Conservation (phyloP, 2,888 invertebrate species). For the Thereva nobilitata region DNA sequence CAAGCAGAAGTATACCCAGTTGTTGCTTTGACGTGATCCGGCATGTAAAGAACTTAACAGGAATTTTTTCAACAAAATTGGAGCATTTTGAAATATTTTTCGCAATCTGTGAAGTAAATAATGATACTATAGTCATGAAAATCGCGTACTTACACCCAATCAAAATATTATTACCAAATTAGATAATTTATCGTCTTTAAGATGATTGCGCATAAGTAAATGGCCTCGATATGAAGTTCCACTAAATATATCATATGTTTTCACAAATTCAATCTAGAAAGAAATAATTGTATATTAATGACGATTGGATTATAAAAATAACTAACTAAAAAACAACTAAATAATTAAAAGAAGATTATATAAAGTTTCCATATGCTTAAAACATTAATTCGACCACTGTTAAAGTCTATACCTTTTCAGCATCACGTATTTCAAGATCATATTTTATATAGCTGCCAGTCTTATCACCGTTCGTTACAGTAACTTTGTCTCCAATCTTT, state of each 20-base stretch:
- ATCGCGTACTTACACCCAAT: too few relatives aligned
- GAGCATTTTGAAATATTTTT: constrained; percentile 54
- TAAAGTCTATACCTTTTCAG: constrained; percentile 53
- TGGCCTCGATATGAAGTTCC: constrained; percentile 53
- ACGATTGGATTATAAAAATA: constrained; percentile 22
- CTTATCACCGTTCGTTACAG: constrained; percentile 54
- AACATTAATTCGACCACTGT: background rate
- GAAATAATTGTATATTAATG: constrained; percentile 5
- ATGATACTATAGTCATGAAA: background rate
- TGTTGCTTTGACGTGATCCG: constrained; percentile 51
- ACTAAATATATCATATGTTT: constrained; percentile 56
- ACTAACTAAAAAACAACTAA: constrained; percentile 12
- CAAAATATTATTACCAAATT: constrained; percentile 52
- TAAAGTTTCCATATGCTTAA: background rate
- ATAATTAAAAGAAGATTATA: constrained; percentile 13
- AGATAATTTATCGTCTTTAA: constrained; percentile 56
- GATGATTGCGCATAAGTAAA: constrained; percentile 56
- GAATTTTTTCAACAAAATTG: constrained; percentile 48
- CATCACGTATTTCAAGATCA: constrained; percentile 58
- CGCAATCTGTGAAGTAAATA: constrained; percentile 49
- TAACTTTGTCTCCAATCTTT: constrained; percentile 56
- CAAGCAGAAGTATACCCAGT: constrained; percentile 49
- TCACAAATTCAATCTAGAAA: constrained; percentile 55
- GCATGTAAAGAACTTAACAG: constrained; percentile 53
- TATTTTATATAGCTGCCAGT: constrained; percentile 54